phyloP scores from a whole-genome alignment of 2,888 invertebrate species.

The Anorthoa munda region DNA sequence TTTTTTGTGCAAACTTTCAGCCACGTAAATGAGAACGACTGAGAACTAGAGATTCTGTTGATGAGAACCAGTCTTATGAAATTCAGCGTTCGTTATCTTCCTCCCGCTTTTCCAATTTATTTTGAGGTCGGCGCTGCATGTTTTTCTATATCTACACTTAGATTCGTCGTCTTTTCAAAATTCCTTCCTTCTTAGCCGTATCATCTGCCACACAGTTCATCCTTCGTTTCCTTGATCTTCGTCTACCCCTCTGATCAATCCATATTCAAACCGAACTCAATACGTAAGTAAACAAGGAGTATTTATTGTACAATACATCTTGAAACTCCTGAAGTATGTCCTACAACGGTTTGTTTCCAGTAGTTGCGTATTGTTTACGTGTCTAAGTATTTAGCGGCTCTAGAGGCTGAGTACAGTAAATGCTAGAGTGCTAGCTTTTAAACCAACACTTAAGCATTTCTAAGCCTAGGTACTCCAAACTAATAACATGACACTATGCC shows the following conservation, averaged over 20 bases:
- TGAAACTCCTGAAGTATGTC: constrained; percentile 30
- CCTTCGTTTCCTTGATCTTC: no score
- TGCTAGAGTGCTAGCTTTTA: constrained; percentile 1
- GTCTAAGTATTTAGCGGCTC: constrained; percentile 38
- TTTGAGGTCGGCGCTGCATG: no score
- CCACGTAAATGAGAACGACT: no score
- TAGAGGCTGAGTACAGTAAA: constrained; percentile 15
- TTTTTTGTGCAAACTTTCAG: neutral
- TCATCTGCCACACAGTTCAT: no score
- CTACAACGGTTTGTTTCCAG: constrained; percentile 44
- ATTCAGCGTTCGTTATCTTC: neutral
- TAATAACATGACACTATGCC: neutral
- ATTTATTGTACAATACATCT: constrained; percentile 20
- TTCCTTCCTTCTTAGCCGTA: no score
- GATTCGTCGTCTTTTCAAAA: no score
- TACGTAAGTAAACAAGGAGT: neutral
- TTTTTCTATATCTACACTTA: no score
- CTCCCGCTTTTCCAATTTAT: no score
- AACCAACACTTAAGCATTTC: neutral
- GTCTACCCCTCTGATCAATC: no score
- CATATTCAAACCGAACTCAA: neutral
- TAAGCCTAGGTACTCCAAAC: neutral
- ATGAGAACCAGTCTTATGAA: neutral
- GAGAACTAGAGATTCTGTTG: no score
- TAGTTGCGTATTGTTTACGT: constrained; percentile 37